These are phyloP conservation scores for Muschampia plurimacula DNA, from an alignment of 2,888 invertebrate species.

Conservation along the genomic window DNA sequence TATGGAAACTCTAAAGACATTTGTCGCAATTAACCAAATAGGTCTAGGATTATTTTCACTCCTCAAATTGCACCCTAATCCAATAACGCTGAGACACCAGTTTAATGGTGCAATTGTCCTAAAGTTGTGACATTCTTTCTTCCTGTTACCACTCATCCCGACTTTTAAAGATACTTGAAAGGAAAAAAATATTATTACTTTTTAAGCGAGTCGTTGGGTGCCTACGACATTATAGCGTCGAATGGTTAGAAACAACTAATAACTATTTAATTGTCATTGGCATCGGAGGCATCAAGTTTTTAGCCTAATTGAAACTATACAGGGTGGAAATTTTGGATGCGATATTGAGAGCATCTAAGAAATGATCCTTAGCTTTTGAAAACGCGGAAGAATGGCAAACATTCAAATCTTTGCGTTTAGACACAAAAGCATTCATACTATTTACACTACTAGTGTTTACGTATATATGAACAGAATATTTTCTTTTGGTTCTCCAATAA, in stretches of 20 bases:
- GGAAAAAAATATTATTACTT: background rate
- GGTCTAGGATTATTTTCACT: background rate
- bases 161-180: constrained; percentile 2
- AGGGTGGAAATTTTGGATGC: constrained; percentile 10
- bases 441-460: too few species aligned
- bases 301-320: constrained; percentile 20
- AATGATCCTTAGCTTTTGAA: too few species aligned
- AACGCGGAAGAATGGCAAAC: too few species aligned
- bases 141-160: background rate
- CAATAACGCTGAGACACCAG: constrained; percentile 54
- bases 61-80: constrained; percentile 22
- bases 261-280: background rate
- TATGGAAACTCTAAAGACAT: constrained; percentile 6
- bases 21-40: background rate
- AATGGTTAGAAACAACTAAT: background rate
- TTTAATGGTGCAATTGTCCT: constrained; percentile 54
- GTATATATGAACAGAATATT: too few species aligned
- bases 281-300: constrained; percentile 12
- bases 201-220: background rate
- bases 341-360: too few species aligned
- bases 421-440: too few species aligned
- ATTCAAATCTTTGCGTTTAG: too few species aligned
- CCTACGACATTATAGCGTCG: background rate
- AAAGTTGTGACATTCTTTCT: constrained; percentile 40
- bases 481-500: too few species aligned